Evolutionary conservation across 1,140 invertebrate genomes (phyloP).

Genomic region (Pseudomyrmex concolor): DNA sequence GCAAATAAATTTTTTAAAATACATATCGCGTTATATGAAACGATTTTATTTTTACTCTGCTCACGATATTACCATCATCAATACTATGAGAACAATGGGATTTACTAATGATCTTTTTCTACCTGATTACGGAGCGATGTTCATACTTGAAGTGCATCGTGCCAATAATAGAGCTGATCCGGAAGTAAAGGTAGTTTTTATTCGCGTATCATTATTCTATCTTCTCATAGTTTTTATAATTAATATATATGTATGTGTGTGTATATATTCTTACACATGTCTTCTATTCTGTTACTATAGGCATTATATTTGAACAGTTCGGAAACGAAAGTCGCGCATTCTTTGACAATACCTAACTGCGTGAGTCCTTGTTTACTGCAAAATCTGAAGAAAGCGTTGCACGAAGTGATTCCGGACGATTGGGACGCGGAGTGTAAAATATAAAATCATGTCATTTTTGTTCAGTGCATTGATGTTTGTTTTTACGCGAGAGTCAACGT

Average conservation of each 20-base stretch:
- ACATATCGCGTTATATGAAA: constrained; percentile 56
- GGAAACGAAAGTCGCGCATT: constrained; percentile 33
- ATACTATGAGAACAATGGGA: constrained; percentile 88
- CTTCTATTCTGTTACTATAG: constrained; percentile 50
- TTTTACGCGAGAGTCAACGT: background rate
- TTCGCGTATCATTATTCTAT: constrained; percentile 40
- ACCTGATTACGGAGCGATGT: constrained; percentile 89
- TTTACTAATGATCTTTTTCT: constrained; percentile 87
- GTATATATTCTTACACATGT: background rate
- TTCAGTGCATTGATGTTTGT: background rate
- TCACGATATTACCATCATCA: constrained; percentile 91
- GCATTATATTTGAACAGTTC: constrained; percentile 76
- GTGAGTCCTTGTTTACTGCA: constrained; percentile 82
- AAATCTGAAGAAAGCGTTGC: constrained; percentile 80
- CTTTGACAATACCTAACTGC: constrained; percentile 84
- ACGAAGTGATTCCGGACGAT: constrained; percentile 83
- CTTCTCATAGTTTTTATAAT: background rate
- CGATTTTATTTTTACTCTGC: constrained; percentile 88
- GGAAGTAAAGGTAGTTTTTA: constrained; percentile 79
- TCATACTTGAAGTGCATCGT: constrained; percentile 87
- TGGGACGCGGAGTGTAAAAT: constrained; percentile 85
- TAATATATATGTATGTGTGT: too few species aligned
- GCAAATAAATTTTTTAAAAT: background rate
- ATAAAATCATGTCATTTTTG: background rate
- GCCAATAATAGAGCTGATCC: constrained; percentile 60